phyloP scores from a whole-genome alignment of 2,113 vertebrate genomes.

The Australoheros scitulus region DNA sequence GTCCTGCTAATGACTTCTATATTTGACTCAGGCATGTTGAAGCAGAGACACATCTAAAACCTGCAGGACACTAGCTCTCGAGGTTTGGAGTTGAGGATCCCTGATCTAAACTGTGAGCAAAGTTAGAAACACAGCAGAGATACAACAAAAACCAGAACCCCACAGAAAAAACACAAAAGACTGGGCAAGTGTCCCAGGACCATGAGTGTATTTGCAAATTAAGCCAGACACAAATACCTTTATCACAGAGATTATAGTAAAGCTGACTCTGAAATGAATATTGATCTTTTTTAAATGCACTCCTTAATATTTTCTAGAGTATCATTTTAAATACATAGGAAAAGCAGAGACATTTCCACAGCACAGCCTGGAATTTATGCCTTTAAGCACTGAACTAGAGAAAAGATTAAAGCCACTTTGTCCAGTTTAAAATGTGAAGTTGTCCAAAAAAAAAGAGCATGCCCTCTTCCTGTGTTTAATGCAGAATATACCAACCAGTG shows the following conservation, averaged over 20 bases:
- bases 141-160: no score
- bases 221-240: background rate
- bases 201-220: background rate
- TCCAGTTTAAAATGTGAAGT: no score
- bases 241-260: background rate
- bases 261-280: accelerated
- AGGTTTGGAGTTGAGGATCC: no score
- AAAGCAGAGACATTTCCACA: accelerated
- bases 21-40: no score
- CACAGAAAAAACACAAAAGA: no score
- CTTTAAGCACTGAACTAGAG: background rate
- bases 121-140: no score
- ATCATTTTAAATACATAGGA: accelerated
- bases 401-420: background rate
- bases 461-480: background rate
- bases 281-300: background rate
- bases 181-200: no score
- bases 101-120: no score
- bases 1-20: no score
- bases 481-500: background rate
- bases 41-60: no score
- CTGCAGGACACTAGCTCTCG: no score
- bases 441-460: accelerated
- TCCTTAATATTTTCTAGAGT: background rate
- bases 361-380: background rate